Percentiles rank a stretch among this genome's conserved stretches.
Conservation (phyloP, 2,888 invertebrate species). For the Escarpia spicata region DNA sequence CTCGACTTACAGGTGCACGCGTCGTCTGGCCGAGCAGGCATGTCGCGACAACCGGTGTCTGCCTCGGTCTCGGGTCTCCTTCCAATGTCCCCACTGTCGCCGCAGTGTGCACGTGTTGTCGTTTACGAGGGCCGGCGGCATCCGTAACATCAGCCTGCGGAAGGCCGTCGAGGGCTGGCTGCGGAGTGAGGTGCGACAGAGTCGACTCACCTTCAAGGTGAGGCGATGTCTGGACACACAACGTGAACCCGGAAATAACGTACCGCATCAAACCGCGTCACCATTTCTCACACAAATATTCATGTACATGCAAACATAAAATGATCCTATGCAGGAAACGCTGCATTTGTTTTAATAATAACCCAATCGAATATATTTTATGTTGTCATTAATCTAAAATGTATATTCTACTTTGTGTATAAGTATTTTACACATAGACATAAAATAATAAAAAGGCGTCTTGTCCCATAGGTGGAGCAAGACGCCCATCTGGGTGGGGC, state of each 20-base stretch:
- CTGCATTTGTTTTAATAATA: too few relatives aligned
- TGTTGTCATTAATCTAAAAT: too few relatives aligned
- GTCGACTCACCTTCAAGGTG: not conserved
- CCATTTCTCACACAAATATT: not conserved
- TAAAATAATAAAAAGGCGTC: too few relatives aligned
- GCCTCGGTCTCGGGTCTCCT: not conserved
- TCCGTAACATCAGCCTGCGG: not conserved
- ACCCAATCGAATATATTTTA: too few relatives aligned
- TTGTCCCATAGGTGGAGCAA: too few relatives aligned
- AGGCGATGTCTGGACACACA: not conserved
- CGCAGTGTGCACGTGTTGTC: not conserved
- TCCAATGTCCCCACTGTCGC: not conserved
- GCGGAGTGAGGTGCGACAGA: not conserved
- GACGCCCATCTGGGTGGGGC: too few relatives aligned
- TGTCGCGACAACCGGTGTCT: not conserved
- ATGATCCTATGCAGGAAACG: too few relatives aligned
- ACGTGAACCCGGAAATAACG: not conserved
- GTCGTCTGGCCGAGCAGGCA: not conserved
- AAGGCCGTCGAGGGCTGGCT: constrained; percentile 4
- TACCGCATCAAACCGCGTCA: not conserved
- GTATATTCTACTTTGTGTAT: too few relatives aligned
- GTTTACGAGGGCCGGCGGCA: not conserved
- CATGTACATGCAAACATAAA: not conserved
- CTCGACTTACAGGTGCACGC: not conserved
- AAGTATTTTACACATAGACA: too few relatives aligned